phyloP scores from a whole-genome alignment of 2,888 invertebrate species.

The Diplolepis rosae region DNA sequence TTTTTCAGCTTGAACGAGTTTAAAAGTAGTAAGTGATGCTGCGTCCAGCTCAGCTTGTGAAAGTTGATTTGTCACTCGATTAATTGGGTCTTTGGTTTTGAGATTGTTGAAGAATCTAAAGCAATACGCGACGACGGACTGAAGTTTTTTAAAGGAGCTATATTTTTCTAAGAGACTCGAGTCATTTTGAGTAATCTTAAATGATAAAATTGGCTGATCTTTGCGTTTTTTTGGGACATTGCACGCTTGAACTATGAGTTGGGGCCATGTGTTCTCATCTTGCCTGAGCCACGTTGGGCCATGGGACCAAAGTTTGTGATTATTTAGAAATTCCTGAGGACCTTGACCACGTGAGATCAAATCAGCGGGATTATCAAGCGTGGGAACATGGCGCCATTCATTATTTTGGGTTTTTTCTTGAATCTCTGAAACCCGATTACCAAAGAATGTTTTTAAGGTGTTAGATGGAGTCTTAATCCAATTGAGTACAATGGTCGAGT shows the following conservation, averaged over 20 bases:
- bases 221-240: background rate
- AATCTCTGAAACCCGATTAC: slow-evolving; percentile 47
- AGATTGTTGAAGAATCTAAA: background rate
- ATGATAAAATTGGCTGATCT: background rate
- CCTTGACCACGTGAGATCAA: too few relatives aligned
- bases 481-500: slow-evolving; percentile 49
- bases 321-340: slow-evolving; percentile 44
- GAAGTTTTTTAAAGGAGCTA: background rate
- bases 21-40: too few relatives aligned
- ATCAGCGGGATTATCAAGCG: too few relatives aligned
- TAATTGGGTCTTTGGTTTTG: background rate
- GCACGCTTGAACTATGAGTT: background rate
- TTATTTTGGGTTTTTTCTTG: background rate
- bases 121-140: background rate
- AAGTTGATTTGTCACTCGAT: background rate
- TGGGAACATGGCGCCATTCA: slow-evolving; percentile 43
- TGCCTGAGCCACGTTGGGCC: slow-evolving; percentile 42
- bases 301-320: slow-evolving; percentile 35
- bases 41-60: too few relatives aligned
- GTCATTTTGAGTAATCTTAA: background rate
- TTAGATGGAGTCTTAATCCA: slow-evolving; percentile 45
- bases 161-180: background rate
- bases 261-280: background rate
- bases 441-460: slow-evolving; percentile 49
- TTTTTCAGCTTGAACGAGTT: too few relatives aligned